Base-by-base conservation (phyloP, 2,888 invertebrate genomes). In the Pheosia gnoma region DNA sequence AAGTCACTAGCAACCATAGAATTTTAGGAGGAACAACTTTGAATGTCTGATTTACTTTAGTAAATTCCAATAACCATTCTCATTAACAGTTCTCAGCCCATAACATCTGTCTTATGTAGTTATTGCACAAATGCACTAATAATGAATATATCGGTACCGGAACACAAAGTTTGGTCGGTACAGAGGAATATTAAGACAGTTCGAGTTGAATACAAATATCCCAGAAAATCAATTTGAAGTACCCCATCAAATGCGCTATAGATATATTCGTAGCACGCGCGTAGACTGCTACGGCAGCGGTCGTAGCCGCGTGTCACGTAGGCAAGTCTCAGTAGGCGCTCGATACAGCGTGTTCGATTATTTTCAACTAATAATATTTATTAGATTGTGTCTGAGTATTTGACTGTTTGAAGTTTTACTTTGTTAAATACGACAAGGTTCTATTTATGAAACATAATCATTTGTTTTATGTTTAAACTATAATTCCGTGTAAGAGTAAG, bases 261-360 rank as follows among this genome's bases (percentile, higher is more conserved):
- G 25, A 57, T 57, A 8, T 57, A 45, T 75, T 72, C 77, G 79
- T 80, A 79, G 78, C 80, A 76, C 75, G 78, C 72, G 63, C 80
- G 79, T 81, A 82, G 80, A 65, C 59, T 59, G 62, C 75, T 75
- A 75, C 76, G 77, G 69, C 72, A 77, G 70, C 72, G 69, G 70
- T 71, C 86, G 86, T 87, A 86, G 84, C 83, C 70, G 60, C 70
- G 65, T 66, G 77, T 79, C 88, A 86, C 88, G 89, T 89, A 88
- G 86, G 62, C 82, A 65, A 65, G 66, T 70, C 82, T 81, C n/a
- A n/a, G n/a, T n/a, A n/a, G n/a, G 74, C 79, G 75, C 60, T 72
- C 67, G 70, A 71, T 73, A 69, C 76, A 67, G 61, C 54, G 55
- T 59, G 59, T 71, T 65, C 59, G 67, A 59, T 60, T 70, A 63